A percentile compares a stretch with the other conserved stretches of the same genome.
These are phyloP conservation scores for Diaprepes abbreviatus DNA, from an alignment of 2,888 invertebrate species.

Conservation along the genomic window DNA sequence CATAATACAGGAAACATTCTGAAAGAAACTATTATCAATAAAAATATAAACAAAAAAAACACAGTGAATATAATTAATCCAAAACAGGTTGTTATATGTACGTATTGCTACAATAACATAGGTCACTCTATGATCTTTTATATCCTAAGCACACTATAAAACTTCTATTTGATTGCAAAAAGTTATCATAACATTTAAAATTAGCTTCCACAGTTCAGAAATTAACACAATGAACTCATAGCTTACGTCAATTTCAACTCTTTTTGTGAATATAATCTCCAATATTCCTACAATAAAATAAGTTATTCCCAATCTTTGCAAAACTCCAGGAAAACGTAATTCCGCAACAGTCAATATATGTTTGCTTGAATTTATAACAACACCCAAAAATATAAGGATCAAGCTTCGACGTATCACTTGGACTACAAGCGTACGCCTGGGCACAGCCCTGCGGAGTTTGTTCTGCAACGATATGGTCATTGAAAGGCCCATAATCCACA, in stretches of 20 bases:
- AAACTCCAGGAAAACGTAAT: conserved; percentile 82
- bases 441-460: conserved; percentile 75
- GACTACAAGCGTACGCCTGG: conserved; percentile 70
- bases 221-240: too few relatives aligned
- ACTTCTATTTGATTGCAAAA: too few relatives aligned
- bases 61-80: too few relatives aligned
- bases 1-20: conserved; percentile 70
- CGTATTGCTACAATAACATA: too few relatives aligned
- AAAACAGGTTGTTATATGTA: too few relatives aligned
- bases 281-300: conserved; percentile 82
- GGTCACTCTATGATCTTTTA: too few relatives aligned
- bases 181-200: too few relatives aligned
- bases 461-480: conserved; percentile 81
- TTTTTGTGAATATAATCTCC: conserved; percentile 71
- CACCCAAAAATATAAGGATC: conserved; percentile 75
- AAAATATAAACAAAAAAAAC: not conserved
- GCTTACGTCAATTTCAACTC: conserved; percentile 62
- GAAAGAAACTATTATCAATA: conserved; percentile 49
- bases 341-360: conserved; percentile 68
- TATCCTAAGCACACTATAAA: too few relatives aligned
- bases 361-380: conserved; percentile 73
- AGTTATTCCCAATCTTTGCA: conserved; percentile 85
- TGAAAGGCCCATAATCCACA: conserved; percentile 90
- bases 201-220: too few relatives aligned
- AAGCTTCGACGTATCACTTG: conserved; percentile 72